phyloP scores from a whole-genome alignment of 2,888 invertebrate species.

The Gandaritis pyraliata region DNA sequence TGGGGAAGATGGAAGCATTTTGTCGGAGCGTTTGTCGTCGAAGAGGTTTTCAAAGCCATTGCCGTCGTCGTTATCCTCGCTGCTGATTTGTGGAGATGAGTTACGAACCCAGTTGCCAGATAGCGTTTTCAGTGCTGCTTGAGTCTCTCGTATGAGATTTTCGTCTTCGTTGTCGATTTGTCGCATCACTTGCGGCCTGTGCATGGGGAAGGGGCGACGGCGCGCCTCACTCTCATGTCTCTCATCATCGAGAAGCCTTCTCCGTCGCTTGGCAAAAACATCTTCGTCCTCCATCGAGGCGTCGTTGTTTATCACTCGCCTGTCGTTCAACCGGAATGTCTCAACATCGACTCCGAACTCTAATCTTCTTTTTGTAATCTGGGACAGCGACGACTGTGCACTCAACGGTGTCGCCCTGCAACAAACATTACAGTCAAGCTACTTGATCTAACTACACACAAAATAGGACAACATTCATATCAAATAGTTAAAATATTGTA shows the following conservation, averaged over 20 bases:
- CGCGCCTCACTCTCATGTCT: conserved; percentile 60
- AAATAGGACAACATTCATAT: conserved; percentile 45
- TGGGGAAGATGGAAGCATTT: conserved; percentile 87
- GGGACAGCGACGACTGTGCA: conserved; percentile 85
- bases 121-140: conserved; percentile 93
- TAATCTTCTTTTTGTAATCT: conserved; percentile 89
- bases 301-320: conserved; percentile 65
- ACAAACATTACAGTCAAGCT: conserved; percentile 63
- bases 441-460: conserved; percentile 37
- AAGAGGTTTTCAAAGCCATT: conserved; percentile 93
- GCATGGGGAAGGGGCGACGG: conserved; percentile 59
- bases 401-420: conserved; percentile 82
- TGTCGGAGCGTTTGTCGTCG: conserved; percentile 90
- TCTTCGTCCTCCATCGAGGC: conserved; percentile 80
- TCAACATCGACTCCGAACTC: conserved; percentile 85
- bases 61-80: conserved; percentile 89
- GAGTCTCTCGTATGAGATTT: conserved; percentile 93
- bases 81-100: conserved; percentile 86
- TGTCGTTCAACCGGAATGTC: conserved; percentile 70
- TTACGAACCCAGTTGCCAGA: conserved; percentile 93
- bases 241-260: conserved; percentile 79
- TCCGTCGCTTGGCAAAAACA: conserved; percentile 69
- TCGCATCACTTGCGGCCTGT: conserved; percentile 69
- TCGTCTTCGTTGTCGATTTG: conserved; percentile 88
- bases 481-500: conserved; percentile 65